Evolutionary conservation across 2,797 vertebrate species (phyloP).

Genomic region (Fistularia commersonii): DNA sequence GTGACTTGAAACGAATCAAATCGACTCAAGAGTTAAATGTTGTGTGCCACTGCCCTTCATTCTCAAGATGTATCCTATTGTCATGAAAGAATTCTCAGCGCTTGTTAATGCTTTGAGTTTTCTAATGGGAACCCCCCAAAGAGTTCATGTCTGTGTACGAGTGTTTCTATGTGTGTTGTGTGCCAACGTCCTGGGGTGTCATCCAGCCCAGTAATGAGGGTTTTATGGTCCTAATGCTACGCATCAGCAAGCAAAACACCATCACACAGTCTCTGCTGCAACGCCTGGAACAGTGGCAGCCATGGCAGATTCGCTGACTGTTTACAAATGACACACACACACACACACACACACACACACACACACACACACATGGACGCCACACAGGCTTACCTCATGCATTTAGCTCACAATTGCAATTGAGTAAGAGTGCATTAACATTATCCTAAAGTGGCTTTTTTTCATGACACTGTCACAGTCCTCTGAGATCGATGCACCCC

Average conservation of each 20-base stretch:
- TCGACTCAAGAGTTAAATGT: too few species aligned
- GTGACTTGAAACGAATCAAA: too few species aligned
- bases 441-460: slow-evolving; percentile 36
- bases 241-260: slow-evolving; percentile 38
- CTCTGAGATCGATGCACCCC: slow-evolving; percentile 24
- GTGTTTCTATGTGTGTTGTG: slow-evolving; percentile 3
- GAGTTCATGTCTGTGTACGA: slow-evolving; percentile 5
- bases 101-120: not conserved
- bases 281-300: slow-evolving; percentile 14
- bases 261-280: slow-evolving; percentile 24
- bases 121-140: not conserved
- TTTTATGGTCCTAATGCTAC: slow-evolving; percentile 48
- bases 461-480: slow-evolving; percentile 30
- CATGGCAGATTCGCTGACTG: slow-evolving; percentile 35
- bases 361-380: not conserved
- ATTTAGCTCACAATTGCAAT: slow-evolving; percentile 35
- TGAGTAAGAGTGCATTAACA: slow-evolving; percentile 34
- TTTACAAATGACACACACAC: slow-evolving; percentile 39
- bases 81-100: slow-evolving; percentile 1
- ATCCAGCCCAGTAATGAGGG: slow-evolving; percentile 36
- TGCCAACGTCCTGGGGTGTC: slow-evolving; percentile 7
- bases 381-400: slow-evolving; percentile 6
- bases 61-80: not conserved
- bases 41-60: too few species aligned
- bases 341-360: slow-evolving; percentile 1